Base-by-base conservation (phyloP, 1,140 invertebrate species). In the Nymphalis io region DNA sequence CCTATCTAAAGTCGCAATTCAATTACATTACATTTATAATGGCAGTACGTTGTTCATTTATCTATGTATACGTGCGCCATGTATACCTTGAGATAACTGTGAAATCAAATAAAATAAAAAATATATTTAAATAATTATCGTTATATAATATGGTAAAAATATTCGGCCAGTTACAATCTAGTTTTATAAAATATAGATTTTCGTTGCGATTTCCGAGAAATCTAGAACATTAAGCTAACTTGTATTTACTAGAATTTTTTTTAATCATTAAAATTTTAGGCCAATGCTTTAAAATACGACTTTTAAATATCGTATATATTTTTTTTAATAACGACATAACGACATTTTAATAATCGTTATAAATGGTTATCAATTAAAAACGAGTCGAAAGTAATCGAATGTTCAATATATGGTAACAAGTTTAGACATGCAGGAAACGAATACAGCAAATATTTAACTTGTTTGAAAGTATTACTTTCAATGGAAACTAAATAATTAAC, bases 401-500 rank as follows among this genome's bases (percentile, higher is more conserved):
- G 51, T 38, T 70, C 68, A 55, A 48, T 70, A 69, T 62, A 70
- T 60, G 68, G 61, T 20, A 70, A 70, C 68, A 38, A 18, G 68
- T 53, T 70, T 60, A 60, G 57, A 70, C 61, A 48, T 65, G 40
- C 62, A 65, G 68, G 68, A 70, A 70, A 66, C 57, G 53, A 59
- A 65, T 33, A 65, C 44, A 59, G 63, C 68, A 59, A 70, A 70
- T 42, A 70, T 59, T 64, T 46, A 65, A 70, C 61, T 60, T 44
- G 68, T 70, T 70, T 11, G 68, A 70, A 70, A 70, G 68, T 70
- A 70, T 60, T 60, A 60, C 68, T 70, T 70, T 70, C 68, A 60
- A 46, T 63, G 53, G 68, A 55, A 70, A 70, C 68, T 59, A 48
- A 70, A 63, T 58, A 46, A 38, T 33, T 55, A 38, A 33, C 39